Base-by-base conservation (phyloP, 2,888 invertebrate species). In the Belgica antarctica region DNA sequence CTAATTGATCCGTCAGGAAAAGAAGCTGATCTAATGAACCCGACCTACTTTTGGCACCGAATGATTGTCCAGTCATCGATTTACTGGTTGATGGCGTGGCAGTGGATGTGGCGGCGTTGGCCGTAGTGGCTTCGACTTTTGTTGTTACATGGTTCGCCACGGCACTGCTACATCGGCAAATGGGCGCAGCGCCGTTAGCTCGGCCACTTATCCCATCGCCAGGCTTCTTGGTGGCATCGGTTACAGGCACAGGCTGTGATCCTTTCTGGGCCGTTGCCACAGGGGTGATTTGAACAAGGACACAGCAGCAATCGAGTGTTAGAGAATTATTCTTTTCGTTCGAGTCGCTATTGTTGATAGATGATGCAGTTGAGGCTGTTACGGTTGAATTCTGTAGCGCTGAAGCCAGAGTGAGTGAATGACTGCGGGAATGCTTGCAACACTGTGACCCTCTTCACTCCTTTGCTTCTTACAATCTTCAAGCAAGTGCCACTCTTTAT, bases 231-330 rank as follows among this genome's bases (percentile, higher is more conserved):
- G 61, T 61, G 59, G 25, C 70, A 36, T 70, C 70, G 61, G 31
- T 46, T 57, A 68, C 28, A 15, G 68, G 27, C 47, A 57, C 52
- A n/a, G 68, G 57, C 52, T 68, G 68, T 57, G 68, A 68, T 36
- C 61, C 70, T 61, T 70, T 70, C 24, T 15, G n/a, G 5, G 73
- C 73, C 31, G 79, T 77, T 70, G 75, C 74, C 74, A 79, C 80
- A 75, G 80, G 80, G 75, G 80, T 80, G 77, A 80, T 80, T 77
- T 80, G 80, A 76, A 80, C 80, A 77, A 80, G 79, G 78, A 80
- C 80, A 78, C 80, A 80, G 79, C 80, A 80, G 77, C 80, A 80
- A 77, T 80, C 80, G 75, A 80, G 78, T 77, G 79, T 79, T 77
- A 80, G 78, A 77, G 80, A 76, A 75, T 80, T 80, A 74, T 79